These are phyloP conservation scores for Laterallus jamaicensis DNA, from an alignment of 2,113 vertebrate species.

Conservation along the genomic window DNA sequence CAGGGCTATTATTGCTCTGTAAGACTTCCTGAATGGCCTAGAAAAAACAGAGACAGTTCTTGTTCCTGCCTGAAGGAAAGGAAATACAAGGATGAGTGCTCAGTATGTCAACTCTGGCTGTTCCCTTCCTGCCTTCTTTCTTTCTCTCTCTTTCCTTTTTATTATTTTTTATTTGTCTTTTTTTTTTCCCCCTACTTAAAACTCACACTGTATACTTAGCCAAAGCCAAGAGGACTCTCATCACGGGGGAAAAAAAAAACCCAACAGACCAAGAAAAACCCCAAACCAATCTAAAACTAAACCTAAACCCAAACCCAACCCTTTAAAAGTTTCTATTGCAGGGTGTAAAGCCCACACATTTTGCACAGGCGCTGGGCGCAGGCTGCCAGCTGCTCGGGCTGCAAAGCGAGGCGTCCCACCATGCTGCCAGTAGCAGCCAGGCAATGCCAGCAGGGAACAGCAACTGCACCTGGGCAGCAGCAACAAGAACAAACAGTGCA, in stretches of 20 bases:
- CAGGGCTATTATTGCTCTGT: constrained; percentile 72
- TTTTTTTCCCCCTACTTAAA: background rate
- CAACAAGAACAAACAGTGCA: background rate
- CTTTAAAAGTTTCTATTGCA: background rate
- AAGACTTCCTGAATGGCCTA: constrained; percentile 78
- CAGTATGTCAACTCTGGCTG: background rate
- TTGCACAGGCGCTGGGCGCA: background rate
- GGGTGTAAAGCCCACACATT: background rate
- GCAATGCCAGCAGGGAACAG: background rate
- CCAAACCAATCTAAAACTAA: too few species aligned
- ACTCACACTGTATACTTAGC: background rate
- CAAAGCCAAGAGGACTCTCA: background rate
- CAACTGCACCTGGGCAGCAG: background rate
- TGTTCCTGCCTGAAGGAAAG: constrained; percentile 58
- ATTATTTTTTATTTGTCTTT: background rate
- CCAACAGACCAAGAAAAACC: background rate
- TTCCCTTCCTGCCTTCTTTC: background rate
- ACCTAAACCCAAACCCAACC: too few species aligned
- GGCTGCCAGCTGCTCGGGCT: background rate
- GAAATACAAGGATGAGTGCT: constrained; percentile 40
- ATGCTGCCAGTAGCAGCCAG: background rate
- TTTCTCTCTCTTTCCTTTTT: background rate
- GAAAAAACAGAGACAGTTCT: constrained; percentile 68
- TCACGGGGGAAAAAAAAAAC: background rate
- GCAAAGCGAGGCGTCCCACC: background rate